Evolutionary conservation across 2,113 vertebrate species (phyloP).

Genomic region (Indicator indicator): DNA sequence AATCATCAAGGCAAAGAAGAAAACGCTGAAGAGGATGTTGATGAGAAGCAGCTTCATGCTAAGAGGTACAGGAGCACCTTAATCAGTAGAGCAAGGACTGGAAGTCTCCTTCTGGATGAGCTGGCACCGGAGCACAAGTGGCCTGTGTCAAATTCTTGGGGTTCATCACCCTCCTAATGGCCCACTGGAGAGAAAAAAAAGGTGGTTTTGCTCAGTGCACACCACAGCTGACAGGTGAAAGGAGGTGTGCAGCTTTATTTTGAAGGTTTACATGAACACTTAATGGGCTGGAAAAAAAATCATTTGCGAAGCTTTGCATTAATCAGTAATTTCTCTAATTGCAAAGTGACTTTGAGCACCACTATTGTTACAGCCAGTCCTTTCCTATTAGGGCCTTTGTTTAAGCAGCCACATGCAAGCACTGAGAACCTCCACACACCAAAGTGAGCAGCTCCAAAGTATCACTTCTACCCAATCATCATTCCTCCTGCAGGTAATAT

Average conservation of each 20-base stretch:
- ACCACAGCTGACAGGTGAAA: constrained; percentile 27
- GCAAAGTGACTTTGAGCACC: constrained; percentile 18
- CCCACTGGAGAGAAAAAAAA: neutral
- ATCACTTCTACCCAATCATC: constrained; percentile 31
- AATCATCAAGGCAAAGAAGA: neutral
- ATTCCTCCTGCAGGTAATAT: constrained; percentile 24
- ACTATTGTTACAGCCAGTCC: constrained; percentile 37
- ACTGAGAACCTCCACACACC: accelerated
- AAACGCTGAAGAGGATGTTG: neutral
- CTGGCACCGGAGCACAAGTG: neutral
- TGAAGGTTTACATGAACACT: constrained; percentile 39
- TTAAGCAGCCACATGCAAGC: neutral
- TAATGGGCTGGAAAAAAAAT: constrained; percentile 30
- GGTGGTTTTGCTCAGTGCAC: neutral
- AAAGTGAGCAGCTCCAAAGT: constrained; percentile 15
- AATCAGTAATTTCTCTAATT: constrained; percentile 68
- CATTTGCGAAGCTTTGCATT: constrained; percentile 36
- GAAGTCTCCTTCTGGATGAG: neutral
- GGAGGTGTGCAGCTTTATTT: constrained; percentile 12
- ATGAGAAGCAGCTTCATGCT: neutral
- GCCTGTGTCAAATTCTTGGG: neutral
- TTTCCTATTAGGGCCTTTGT: constrained; percentile 34
- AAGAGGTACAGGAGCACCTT: neutral
- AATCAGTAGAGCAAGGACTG: neutral
- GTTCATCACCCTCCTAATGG: neutral